Base-by-base conservation (phyloP, 53 echinoderm and acorn worm species). In the Luidia sarsii region DNA sequence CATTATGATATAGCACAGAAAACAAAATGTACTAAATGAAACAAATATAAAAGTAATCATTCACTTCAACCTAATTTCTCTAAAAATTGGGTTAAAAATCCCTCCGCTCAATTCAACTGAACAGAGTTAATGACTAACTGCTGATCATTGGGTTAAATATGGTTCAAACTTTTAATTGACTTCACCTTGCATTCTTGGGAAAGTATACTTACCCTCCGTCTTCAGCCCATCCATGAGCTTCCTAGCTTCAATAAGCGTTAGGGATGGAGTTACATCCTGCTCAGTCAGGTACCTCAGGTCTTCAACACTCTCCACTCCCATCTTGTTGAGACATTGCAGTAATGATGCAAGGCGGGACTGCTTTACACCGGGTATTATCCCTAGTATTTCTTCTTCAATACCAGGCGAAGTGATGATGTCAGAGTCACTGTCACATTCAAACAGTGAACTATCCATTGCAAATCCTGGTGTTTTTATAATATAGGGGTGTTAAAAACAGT, bases 171-270 rank as follows among this genome's bases (percentile, higher is more conserved):
- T n/a, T n/a, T n/a, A n/a, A n/a, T n/a, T n/a, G n/a, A n/a, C n/a
- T n/a, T n/a, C n/a, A n/a, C n/a, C n/a, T n/a, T n/a, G n/a, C n/a
- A n/a, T n/a, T n/a, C n/a, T n/a, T 41, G 11, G 52, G n/a, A 57
- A 11, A 20, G 24, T 22, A 2, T 22, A 13, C 23, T 57, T 57
- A 57, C 7, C 23, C 21, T 22, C 33, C 29, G 31, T 1, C 33
- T 61, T 61, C 32, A 61, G 62, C 32, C 62, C 62, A 29, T 61
- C 62, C 29, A 59, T 28, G 29, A 59, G 62, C 33, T 61, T 61
- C 13, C 62, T 61, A 10, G 31, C 62, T 61, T 61, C 62, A 31
- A 33, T 61, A 11, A 4, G 30, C 11, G 62, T 33, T 1, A 33
- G 62, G 62, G 32, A 31, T 7, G 29, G 62, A 11, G 62, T 61